Evolutionary conservation across 2,113 vertebrate species (phyloP).

Genomic region (Scomber colias): DNA sequence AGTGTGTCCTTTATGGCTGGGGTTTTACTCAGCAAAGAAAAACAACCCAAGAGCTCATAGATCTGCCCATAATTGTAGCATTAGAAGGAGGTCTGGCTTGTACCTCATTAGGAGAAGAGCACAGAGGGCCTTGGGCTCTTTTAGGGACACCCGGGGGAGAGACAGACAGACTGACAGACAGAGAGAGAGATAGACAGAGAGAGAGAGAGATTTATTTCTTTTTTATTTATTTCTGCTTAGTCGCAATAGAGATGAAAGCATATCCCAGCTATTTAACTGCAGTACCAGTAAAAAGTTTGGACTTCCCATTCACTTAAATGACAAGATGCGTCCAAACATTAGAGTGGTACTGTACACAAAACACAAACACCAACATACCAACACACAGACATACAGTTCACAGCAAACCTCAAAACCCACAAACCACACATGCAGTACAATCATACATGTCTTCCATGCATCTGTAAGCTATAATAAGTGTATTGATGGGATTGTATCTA

Average conservation of each 20-base stretch:
- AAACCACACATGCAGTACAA: background rate
- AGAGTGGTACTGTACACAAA: background rate
- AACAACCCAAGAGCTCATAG: slow-evolving; percentile 50
- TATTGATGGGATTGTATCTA: background rate
- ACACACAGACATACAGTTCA: background rate
- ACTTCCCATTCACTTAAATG: no score
- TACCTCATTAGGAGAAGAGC: slow-evolving; percentile 70
- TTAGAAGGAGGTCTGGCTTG: slow-evolving; percentile 64
- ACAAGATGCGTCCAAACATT: no score
- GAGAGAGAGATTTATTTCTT: slow-evolving; percentile 8
- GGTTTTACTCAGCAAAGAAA: slow-evolving; percentile 66
- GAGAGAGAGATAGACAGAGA: slow-evolving; percentile 10
- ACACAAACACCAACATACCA: background rate
- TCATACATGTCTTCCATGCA: background rate
- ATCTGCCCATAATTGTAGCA: slow-evolving; percentile 64
- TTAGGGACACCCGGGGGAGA: slow-evolving; percentile 24
- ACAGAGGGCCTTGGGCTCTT: slow-evolving; percentile 42
- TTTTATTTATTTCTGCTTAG: slow-evolving; percentile 2
- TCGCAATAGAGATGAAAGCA: slow-evolving; percentile 26
- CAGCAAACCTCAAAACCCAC: background rate
- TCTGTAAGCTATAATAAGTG: background rate
- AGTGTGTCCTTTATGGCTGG: slow-evolving; percentile 55
- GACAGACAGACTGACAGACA: slow-evolving; percentile 5
- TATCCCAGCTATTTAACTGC: slow-evolving; percentile 11
- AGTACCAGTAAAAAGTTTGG: no score